phyloP scores from a whole-genome alignment of 2,797 vertebrate genomes.

The Phyllotis vaccarum region DNA sequence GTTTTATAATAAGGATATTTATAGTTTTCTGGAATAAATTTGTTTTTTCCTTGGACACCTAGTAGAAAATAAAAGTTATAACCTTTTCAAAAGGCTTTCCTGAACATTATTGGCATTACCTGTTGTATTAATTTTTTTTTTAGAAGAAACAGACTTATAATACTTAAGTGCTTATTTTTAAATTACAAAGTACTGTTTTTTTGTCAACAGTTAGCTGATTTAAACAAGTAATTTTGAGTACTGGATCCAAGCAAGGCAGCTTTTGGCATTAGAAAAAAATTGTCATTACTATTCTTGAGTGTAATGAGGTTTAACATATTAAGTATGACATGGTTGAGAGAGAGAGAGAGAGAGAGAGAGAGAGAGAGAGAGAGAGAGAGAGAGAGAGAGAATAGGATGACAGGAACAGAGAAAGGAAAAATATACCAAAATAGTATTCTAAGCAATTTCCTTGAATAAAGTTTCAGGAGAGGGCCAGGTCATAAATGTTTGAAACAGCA shows the following conservation, averaged over 20 bases:
- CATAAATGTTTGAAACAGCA: background rate
- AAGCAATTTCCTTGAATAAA: background rate
- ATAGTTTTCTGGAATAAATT: slow-evolving; percentile 25
- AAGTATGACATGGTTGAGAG: background rate
- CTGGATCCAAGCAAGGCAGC: background rate
- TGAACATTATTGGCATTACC: background rate
- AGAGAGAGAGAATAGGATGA: background rate
- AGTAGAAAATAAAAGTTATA: background rate
- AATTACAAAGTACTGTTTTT: background rate
- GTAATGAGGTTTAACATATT: background rate
- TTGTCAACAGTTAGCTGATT: background rate
- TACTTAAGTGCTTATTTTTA: slow-evolving; percentile 8
- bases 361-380: too few relatives aligned
- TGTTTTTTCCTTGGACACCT: slow-evolving; percentile 6
- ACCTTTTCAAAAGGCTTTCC: background rate
- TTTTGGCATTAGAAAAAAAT: background rate
- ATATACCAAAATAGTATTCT: background rate
- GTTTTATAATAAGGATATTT: background rate
- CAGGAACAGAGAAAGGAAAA: background rate
- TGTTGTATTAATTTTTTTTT: slow-evolving; percentile 20
- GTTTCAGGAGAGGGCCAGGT: background rate
- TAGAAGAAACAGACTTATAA: background rate
- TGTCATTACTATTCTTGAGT: background rate
- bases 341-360: background rate
- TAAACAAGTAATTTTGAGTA: background rate